phyloP scores from a whole-genome alignment of 1,140 invertebrate species.

The Monochamus saltuarius region DNA sequence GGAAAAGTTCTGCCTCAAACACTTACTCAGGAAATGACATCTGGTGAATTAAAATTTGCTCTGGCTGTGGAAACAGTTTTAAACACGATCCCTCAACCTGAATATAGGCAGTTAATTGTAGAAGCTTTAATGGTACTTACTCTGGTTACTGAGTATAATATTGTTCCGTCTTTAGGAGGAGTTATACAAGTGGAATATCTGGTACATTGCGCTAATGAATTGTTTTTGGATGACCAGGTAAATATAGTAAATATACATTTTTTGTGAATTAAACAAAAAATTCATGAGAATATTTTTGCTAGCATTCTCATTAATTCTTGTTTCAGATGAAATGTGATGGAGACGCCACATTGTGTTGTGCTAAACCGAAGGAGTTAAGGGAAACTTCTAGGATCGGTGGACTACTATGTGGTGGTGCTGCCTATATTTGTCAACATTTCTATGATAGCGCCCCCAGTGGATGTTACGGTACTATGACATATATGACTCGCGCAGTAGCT shows the following conservation, averaged over 20 bases:
- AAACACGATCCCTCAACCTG: slow-evolving; percentile 96
- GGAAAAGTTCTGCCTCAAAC: slow-evolving; percentile 85
- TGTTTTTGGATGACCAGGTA: slow-evolving; percentile 97
- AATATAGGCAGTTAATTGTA: slow-evolving; percentile 96
- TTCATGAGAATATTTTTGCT: not conserved
- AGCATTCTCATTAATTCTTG: slow-evolving; percentile 19
- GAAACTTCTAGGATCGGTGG: slow-evolving; percentile 64
- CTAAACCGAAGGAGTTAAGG: slow-evolving; percentile 66
- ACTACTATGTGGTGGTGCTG: slow-evolving; percentile 85
- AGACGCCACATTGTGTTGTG: slow-evolving; percentile 90
- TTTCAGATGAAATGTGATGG: slow-evolving; percentile 78
- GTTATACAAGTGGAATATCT: slow-evolving; percentile 90
- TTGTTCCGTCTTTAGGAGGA: slow-evolving; percentile 72
- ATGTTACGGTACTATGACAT: slow-evolving; percentile 96
- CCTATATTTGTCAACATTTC: slow-evolving; percentile 94
- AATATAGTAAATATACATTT: no score
- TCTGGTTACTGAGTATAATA: slow-evolving; percentile 84
- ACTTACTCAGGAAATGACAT: slow-evolving; percentile 97
- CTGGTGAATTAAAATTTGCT: slow-evolving; percentile 97
- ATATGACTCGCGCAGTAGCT: slow-evolving; percentile 86
- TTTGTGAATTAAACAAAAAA: no score
- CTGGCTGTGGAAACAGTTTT: slow-evolving; percentile 96
- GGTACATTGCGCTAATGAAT: slow-evolving; percentile 90
- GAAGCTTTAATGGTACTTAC: slow-evolving; percentile 97
- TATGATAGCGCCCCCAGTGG: slow-evolving; percentile 98